Conservation (phyloP, 2,113 vertebrate genomes). For the Amblyopsis rosae region DNA sequence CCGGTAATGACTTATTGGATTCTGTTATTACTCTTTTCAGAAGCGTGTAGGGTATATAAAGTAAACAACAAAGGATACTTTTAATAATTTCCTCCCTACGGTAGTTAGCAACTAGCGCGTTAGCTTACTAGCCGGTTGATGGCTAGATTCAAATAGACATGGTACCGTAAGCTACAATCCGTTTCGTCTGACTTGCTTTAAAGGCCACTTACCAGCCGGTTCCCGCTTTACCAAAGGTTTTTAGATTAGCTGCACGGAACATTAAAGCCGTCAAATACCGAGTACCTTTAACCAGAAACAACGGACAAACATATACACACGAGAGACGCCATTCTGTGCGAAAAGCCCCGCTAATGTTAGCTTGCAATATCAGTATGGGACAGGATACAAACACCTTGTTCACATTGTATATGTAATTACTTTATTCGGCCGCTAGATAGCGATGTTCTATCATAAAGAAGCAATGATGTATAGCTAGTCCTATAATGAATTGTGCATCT, state of each 20-base stretch:
- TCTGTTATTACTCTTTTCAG: too few species aligned
- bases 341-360: slow-evolving; percentile 47
- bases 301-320: slow-evolving; percentile 45
- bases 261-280: slow-evolving; percentile 75
- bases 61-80: background rate
- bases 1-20: too few species aligned
- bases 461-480: background rate
- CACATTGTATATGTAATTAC: background rate
- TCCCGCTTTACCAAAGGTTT: slow-evolving; percentile 80
- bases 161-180: slow-evolving; percentile 27
- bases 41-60: too few species aligned
- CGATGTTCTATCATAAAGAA: slow-evolving; percentile 1
- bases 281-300: slow-evolving; percentile 70
- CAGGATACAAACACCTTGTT: slow-evolving; percentile 27
- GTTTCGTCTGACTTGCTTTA: slow-evolving; percentile 41
- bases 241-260: slow-evolving; percentile 78
- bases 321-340: slow-evolving; percentile 70
- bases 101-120: slow-evolving; percentile 23
- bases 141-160: slow-evolving; percentile 47
- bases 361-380: slow-evolving; percentile 50
- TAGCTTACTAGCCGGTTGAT: slow-evolving; percentile 50
- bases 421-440: slow-evolving; percentile 16
- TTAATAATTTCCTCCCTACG: background rate
- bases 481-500: background rate
- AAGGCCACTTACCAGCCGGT: slow-evolving; percentile 78